Evolutionary conservation across 2,797 vertebrate genomes (phyloP).

Genomic region (Cygnus olor): DNA sequence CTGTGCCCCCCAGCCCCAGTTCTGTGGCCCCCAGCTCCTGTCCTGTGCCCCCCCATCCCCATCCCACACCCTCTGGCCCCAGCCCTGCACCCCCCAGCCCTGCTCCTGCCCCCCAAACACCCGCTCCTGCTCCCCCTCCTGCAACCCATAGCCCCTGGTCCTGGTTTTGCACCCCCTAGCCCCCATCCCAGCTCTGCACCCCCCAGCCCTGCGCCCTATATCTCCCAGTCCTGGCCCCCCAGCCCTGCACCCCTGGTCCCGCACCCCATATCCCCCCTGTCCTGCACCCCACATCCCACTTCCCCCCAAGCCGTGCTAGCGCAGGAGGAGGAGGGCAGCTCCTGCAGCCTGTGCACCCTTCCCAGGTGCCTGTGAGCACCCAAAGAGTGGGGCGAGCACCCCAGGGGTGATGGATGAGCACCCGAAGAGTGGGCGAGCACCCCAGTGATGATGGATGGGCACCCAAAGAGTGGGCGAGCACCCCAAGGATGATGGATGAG

Average conservation of each 20-base stretch:
- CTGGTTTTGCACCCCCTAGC: not conserved
- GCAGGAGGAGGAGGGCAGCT: not conserved
- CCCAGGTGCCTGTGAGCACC: not conserved
- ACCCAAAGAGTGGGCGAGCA: rapidly evolving
- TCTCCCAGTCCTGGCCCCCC: not conserved
- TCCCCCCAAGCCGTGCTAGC: not conserved
- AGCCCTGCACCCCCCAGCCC: too few relatives aligned
- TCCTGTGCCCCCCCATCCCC: too few relatives aligned
- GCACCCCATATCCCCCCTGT: not conserved
- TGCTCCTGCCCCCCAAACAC: not conserved
- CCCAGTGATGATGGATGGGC: too few relatives aligned
- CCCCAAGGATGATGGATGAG: not conserved
- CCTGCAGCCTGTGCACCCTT: not conserved
- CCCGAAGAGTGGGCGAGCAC: too few relatives aligned
- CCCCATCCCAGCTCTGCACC: not conserved
- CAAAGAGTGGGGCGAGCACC: not conserved
- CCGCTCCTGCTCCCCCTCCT: not conserved
- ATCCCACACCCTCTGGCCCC: too few relatives aligned
- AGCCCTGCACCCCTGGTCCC: rapidly evolving
- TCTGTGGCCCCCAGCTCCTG: too few relatives aligned
- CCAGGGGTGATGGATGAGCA: too few relatives aligned
- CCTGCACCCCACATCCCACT: not conserved
- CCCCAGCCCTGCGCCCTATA: rapidly evolving
- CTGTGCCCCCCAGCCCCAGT: not conserved
- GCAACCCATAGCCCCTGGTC: rapidly evolving